Evolutionary conservation across 2,797 vertebrate genomes (phyloP).

Genomic region (Bradypodion pumilum): DNA sequence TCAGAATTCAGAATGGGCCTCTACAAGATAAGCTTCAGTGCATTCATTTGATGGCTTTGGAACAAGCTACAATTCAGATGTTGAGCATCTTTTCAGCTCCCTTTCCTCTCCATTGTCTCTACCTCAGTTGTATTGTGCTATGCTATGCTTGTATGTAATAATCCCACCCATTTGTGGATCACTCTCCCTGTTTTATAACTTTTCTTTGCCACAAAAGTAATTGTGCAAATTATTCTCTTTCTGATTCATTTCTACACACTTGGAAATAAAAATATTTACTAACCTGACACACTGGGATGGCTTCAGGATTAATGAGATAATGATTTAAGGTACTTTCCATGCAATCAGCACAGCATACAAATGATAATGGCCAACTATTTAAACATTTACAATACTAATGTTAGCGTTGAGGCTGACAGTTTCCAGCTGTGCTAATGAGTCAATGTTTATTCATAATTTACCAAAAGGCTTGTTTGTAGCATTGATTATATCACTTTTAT

Average conservation of each 20-base stretch:
- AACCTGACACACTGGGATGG: not conserved
- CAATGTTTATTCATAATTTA: constrained; percentile 25
- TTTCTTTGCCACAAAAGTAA: not conserved
- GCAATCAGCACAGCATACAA: not conserved
- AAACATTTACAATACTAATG: constrained; percentile 8
- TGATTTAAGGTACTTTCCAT: constrained; percentile 13
- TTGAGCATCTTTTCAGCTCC: no score
- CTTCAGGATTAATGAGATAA: constrained; percentile 19
- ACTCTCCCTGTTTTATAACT: not conserved
- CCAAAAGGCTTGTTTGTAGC: not conserved
- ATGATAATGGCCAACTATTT: constrained; percentile 20
- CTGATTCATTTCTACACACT: not conserved
- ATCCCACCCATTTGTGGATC: no score
- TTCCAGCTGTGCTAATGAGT: not conserved
- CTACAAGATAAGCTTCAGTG: no score
- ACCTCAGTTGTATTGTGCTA: no score
- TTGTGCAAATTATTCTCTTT: not conserved
- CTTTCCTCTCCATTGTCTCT: no score
- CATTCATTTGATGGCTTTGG: no score
- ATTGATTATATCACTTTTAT: constrained; percentile 11
- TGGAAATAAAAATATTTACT: not conserved
- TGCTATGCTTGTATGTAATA: no score
- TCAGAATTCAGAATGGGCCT: no score
- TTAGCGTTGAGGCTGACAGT: not conserved
- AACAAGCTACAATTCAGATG: no score